Conservation (phyloP, 2,113 vertebrate genomes). For the Lipophrys pholis region DNA sequence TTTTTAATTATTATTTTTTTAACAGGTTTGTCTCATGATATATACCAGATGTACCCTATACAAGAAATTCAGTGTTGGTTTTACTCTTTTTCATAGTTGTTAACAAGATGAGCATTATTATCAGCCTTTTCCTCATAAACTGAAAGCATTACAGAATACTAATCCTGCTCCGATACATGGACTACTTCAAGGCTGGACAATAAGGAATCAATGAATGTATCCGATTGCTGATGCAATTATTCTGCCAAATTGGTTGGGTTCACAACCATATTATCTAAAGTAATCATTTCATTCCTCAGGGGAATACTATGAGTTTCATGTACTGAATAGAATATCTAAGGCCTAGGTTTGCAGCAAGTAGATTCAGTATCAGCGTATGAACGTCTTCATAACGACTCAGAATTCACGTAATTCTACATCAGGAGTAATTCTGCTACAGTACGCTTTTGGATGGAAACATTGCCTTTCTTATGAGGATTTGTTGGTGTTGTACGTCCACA, state of each 20-base stretch:
- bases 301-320: conserved; percentile 26
- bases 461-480: conserved; percentile 21
- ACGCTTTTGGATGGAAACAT: conserved; percentile 23
- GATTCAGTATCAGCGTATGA: not conserved
- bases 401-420: too few species aligned
- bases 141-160: not conserved
- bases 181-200: not conserved
- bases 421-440: conserved; percentile 6
- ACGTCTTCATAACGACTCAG: conserved; percentile 22
- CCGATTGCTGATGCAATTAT: conserved; percentile 20
- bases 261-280: conserved; percentile 24
- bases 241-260: conserved; percentile 20
- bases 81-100: not conserved
- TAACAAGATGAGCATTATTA: not conserved
- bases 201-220: not conserved
- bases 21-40: too few species aligned
- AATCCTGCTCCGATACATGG: not conserved
- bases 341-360: conserved; percentile 6
- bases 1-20: not conserved
- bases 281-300: conserved; percentile 21
- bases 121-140: too few species aligned
- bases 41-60: too few species aligned
- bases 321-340: conserved; percentile 31
- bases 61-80: too few species aligned
- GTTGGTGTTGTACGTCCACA: not conserved